These are phyloP conservation scores for Enteromius unitaeniatus DNA, from an alignment of 2,797 vertebrate species.

Conservation along the genomic window DNA sequence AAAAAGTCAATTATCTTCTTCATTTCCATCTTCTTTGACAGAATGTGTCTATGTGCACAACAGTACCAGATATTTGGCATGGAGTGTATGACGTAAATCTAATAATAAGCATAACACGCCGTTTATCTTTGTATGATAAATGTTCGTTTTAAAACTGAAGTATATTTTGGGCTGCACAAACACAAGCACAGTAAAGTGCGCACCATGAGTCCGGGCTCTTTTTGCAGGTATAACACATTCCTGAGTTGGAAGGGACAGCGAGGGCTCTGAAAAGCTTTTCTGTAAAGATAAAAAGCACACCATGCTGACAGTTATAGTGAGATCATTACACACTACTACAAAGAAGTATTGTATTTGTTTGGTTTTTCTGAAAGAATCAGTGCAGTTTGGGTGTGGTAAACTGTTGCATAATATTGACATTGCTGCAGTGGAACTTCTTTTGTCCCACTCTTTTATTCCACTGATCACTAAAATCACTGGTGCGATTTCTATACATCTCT, in stretches of 20 bases:
- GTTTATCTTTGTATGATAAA: neutral
- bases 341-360: neutral
- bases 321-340: neutral
- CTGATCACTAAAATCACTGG: no score
- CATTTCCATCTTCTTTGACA: neutral
- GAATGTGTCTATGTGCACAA: neutral
- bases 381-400: constrained; percentile 43
- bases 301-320: neutral
- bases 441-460: constrained; percentile 5
- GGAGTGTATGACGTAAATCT: neutral
- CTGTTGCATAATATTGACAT: neutral
- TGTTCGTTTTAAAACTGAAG: no score
- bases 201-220: constrained; percentile 75
- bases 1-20: neutral
- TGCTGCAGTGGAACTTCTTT: neutral
- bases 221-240: constrained; percentile 71
- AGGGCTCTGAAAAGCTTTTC: constrained; percentile 65
- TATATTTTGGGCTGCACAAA: neutral
- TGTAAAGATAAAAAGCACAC: constrained; percentile 52
- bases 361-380: constrained; percentile 32
- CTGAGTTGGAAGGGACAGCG: constrained; percentile 71
- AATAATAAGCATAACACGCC: no score
- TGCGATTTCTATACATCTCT: neutral
- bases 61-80: no score
- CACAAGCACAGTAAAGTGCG: constrained; percentile 10